Percentiles rank a stretch among this genome's conserved stretches.
phyloP scores from a whole-genome alignment of 2,888 invertebrate species.

The Eilema griseolum region DNA sequence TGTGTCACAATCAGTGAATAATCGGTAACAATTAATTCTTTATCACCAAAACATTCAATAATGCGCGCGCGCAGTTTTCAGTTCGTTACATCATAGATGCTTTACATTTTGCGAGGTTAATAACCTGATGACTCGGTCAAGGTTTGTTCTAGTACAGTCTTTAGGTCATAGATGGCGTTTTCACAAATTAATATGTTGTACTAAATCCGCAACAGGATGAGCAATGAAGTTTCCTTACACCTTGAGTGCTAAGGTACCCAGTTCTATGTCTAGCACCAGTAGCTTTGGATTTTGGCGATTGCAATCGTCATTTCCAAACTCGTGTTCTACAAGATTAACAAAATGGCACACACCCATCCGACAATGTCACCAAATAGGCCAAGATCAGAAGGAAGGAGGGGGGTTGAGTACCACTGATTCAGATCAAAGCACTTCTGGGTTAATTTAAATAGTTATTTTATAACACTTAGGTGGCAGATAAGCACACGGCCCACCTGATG shows the following conservation, averaged over 20 bases:
- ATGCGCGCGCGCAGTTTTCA: slow-evolving; percentile 46
- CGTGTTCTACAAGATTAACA: slow-evolving; percentile 92
- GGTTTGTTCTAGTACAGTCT: slow-evolving; percentile 40
- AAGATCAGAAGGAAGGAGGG: slow-evolving; percentile 90
- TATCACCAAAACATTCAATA: slow-evolving; percentile 34
- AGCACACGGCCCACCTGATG: too few species aligned
- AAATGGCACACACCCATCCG: slow-evolving; percentile 92
- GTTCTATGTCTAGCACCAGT: slow-evolving; percentile 90
- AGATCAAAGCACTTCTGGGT: slow-evolving; percentile 34
- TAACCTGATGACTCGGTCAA: slow-evolving; percentile 51
- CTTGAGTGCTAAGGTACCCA: slow-evolving; percentile 91
- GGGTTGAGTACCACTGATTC: slow-evolving; percentile 85
- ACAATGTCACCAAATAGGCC: slow-evolving; percentile 92
- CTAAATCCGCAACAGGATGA: slow-evolving; percentile 74
- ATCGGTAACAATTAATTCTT: slow-evolving; percentile 29
- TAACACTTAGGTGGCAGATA: too few species aligned
- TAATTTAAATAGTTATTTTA: slow-evolving; percentile 25
- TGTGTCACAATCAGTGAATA: slow-evolving; percentile 13
- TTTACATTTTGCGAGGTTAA: slow-evolving; percentile 33
- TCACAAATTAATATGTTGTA: background rate
- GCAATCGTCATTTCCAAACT: slow-evolving; percentile 88
- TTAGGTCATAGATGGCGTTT: slow-evolving; percentile 42
- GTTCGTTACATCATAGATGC: slow-evolving; percentile 35
- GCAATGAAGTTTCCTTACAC: slow-evolving; percentile 97
- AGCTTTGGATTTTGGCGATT: slow-evolving; percentile 91